Conservation (phyloP, 2,797 vertebrate genomes). For the Pseudochirops cupreus region DNA sequence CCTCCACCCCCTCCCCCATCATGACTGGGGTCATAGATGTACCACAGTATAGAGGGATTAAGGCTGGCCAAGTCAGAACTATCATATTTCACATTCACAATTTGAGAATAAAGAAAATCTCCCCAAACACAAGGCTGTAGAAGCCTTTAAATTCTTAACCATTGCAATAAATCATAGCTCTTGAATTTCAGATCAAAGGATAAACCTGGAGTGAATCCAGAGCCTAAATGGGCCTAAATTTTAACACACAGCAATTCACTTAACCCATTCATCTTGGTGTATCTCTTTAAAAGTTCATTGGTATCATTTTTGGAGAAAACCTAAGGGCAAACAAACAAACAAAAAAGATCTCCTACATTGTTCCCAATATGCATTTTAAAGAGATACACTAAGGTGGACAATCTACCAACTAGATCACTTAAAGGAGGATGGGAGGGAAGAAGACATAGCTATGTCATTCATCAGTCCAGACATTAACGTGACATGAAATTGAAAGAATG, state of each 20-base stretch:
- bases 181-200: slow-evolving; percentile 6
- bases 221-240: neutral
- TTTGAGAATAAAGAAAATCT: neutral
- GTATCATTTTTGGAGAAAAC: neutral
- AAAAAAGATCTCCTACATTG: neutral
- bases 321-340: neutral
- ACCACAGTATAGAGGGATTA: neutral
- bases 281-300: neutral
- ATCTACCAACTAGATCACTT: neutral
- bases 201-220: neutral
- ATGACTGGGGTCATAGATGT: neutral
- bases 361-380: neutral
- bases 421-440: neutral
- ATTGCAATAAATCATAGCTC: neutral
- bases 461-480: neutral
- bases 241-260: neutral
- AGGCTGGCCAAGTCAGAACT: neutral
- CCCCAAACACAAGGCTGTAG: neutral
- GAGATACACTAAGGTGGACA: neutral
- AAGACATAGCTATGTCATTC: neutral
- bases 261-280: neutral
- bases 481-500: neutral
- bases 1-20: neutral
- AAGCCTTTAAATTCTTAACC: neutral
- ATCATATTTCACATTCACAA: slow-evolving; percentile 15